Evolutionary conservation across 2,888 invertebrate genomes (phyloP).

Genomic region (Galerucella nymphaeae): DNA sequence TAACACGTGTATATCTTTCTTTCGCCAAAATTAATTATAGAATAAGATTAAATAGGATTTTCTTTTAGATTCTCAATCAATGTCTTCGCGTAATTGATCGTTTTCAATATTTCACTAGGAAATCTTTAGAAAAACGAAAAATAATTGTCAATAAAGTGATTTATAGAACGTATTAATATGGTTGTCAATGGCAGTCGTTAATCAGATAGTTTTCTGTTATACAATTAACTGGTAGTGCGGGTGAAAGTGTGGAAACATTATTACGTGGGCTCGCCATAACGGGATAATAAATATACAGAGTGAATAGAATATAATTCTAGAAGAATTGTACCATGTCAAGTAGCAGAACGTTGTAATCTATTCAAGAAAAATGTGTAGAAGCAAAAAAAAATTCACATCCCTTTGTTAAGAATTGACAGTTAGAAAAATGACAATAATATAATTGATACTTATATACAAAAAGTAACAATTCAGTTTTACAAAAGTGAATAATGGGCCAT

Average conservation of each 20-base stretch:
- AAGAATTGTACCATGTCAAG: too few species aligned
- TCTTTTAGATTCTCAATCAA: slow-evolving; percentile 24
- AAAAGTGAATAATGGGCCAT: not conserved
- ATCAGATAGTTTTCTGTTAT: slow-evolving; percentile 8
- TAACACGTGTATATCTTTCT: slow-evolving; percentile 1
- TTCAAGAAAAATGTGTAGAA: too few species aligned
- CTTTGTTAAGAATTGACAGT: too few species aligned
- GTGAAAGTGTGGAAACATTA: not conserved
- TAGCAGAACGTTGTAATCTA: too few species aligned
- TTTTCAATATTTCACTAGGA: slow-evolving; percentile 19
- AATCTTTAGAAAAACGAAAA: slow-evolving; percentile 15
- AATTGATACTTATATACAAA: too few species aligned
- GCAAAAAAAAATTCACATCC: too few species aligned
- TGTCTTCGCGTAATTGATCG: slow-evolving; percentile 21
- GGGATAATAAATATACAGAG: too few species aligned
- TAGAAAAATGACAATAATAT: too few species aligned
- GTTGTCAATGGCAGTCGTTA: not conserved
- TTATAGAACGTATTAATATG: slow-evolving; percentile 12
- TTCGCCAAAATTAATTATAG: not conserved
- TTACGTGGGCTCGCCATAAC: too few species aligned
- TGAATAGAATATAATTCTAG: too few species aligned
- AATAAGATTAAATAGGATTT: slow-evolving; percentile 10
- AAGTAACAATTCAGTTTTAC: not conserved
- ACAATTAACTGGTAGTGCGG: slow-evolving; percentile 2
- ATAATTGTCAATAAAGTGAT: slow-evolving; percentile 16